Evolutionary conservation across 1,140 invertebrate species (phyloP).

Genomic region (Eueides isabella): DNA sequence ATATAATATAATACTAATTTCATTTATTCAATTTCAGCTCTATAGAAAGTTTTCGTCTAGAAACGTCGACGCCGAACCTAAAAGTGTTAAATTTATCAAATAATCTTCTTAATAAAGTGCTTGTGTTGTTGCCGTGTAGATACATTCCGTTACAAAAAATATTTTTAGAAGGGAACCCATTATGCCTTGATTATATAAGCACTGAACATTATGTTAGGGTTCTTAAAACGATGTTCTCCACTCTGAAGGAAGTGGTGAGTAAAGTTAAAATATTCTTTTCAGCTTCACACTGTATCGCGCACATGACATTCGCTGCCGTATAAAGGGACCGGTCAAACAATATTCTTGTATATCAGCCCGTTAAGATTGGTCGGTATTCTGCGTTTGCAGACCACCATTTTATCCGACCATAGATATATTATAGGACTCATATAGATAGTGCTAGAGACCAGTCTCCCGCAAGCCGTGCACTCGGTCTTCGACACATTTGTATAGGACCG

Average conservation of each 20-base stretch:
- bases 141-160: constrained; percentile 50
- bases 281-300: no score
- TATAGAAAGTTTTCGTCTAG: constrained; percentile 54
- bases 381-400: no score
- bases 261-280: neutral
- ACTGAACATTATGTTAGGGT: constrained; percentile 72
- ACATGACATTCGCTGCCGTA: no score
- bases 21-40: constrained; percentile 47
- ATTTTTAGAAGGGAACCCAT: constrained; percentile 78
- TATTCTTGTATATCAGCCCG: no score
- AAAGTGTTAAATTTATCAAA: constrained; percentile 54
- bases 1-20: no score
- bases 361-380: no score
- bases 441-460: no score
- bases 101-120: constrained; percentile 53
- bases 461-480: no score
- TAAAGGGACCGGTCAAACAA: no score
- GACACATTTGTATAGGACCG: no score
- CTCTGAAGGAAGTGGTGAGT: constrained; percentile 63
- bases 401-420: no score
- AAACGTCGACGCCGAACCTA: constrained; percentile 47
- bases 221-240: constrained; percentile 71
- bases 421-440: no score
- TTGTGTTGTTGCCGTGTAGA: constrained; percentile 40
- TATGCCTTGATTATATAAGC: constrained; percentile 74